Evolutionary conservation across 2,888 invertebrate genomes (phyloP), one percentile per base, ranked within the genome.

Genomic region (Dorcus parallelipipedus): DNA sequence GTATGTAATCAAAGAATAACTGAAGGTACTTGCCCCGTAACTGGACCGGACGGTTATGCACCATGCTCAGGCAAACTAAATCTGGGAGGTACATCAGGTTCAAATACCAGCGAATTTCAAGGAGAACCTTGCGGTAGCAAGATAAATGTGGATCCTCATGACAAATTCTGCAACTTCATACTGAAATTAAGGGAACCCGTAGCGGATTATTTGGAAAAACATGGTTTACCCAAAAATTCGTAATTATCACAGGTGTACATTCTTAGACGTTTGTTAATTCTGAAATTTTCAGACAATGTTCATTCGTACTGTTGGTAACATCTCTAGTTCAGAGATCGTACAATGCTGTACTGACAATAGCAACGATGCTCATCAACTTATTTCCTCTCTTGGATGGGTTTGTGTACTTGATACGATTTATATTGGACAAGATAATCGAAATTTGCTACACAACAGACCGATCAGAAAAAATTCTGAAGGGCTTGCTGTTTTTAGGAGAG

Each of bases 361-460:
- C 75, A n/a, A 71, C 60, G 5, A 69, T 71, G 69, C 40, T 71
- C 9, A 56, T 61, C 8, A 67, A 68, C 54, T 53, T 71, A 49
- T 40, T 69, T 20, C 69, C 71, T 0, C 52, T 71, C 33, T 38
- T 70, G 17, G 69, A 71, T 51, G 69, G 68, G n/a, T 67, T 77
- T 56, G 64, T 76, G 4, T 73, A 70, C 53, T 67, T 76, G 14
- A 55, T 70, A 6, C 64, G 77, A 49, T 78, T 77, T 58, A 49
- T 74, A 2, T 54, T 78, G 56, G 78, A 78, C 59, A 76, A 74
- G 63, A 51, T 70, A 17, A 73, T 78, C 14, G 76, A 77, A 47
- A 76, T 77, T 58, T 65, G 73, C 17, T 67, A 74, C 62, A 71
- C 74, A 0, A 50, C 64, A 8, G 68, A 69, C 54, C 64, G 56